Conservation (phyloP, 2,113 vertebrate species). For the Anhinga rufa region DNA sequence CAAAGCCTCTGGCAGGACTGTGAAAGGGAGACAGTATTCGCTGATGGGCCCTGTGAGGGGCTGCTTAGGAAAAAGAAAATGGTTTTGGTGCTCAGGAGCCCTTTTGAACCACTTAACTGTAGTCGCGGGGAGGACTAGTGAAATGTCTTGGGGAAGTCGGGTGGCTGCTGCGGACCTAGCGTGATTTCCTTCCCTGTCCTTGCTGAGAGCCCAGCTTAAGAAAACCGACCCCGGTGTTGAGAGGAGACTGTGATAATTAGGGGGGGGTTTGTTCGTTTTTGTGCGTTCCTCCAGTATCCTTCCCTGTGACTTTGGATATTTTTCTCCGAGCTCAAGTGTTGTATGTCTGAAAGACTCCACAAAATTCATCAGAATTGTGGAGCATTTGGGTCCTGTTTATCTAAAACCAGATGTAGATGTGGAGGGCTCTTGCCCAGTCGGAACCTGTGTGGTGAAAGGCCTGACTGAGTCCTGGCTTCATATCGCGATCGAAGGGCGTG, state of each 20-base stretch:
- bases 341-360: neutral
- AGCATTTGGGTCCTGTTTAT: neutral
- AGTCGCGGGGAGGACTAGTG: neutral
- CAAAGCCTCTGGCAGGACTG: too few relatives aligned
- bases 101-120: neutral
- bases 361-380: neutral
- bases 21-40: neutral
- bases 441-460: neutral
- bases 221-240: neutral
- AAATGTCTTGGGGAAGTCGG: neutral
- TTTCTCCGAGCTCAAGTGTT: neutral
- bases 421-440: neutral
- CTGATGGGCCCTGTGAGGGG: neutral
- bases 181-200: neutral
- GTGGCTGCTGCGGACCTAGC: neutral
- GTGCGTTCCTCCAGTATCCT: neutral
- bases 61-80: neutral
- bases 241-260: neutral
- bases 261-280: neutral
- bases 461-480: neutral
- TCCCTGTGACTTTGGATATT: neutral
- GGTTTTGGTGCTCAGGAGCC: neutral
- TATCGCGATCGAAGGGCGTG: fast-evolving
- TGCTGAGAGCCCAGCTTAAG: neutral
- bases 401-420: neutral